Conservation (phyloP, 2,888 invertebrate genomes). For the Lochmaea crataegi region DNA sequence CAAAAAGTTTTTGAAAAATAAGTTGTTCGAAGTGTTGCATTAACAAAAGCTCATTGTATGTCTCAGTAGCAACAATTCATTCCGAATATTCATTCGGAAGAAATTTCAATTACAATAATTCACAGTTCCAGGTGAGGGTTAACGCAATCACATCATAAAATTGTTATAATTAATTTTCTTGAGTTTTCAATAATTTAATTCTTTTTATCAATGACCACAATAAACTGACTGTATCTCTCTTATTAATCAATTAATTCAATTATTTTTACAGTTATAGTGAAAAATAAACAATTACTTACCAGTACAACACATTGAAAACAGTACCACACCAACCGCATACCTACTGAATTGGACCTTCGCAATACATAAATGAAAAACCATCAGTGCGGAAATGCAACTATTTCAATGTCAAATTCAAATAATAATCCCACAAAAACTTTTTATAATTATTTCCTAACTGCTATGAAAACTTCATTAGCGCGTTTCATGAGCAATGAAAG, state of each 20-base stretch:
- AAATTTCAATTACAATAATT: too few species aligned
- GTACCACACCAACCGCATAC: conserved; percentile 40
- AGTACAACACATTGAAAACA: conserved; percentile 27
- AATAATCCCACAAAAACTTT: conserved; percentile 39
- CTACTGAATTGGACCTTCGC: conserved; percentile 32
- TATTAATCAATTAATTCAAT: neutral
- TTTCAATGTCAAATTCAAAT: conserved; percentile 49
- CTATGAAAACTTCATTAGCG: conserved; percentile 36
- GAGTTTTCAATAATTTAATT: too few species aligned
- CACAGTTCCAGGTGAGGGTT: too few species aligned
- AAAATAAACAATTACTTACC: conserved; percentile 31
- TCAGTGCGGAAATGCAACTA: conserved; percentile 46
- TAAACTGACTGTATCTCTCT: neutral
- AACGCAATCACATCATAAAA: too few species aligned
- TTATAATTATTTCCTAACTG: conserved; percentile 35
- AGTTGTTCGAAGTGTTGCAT: too few species aligned
- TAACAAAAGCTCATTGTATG: too few species aligned
- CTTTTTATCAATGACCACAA: too few species aligned
- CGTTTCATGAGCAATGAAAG: neutral
- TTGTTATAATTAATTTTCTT: too few species aligned
- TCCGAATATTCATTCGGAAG: too few species aligned
- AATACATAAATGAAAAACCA: conserved; percentile 39
- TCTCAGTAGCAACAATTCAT: too few species aligned
- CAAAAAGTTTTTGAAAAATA: too few species aligned
- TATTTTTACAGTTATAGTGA: neutral